Base-by-base conservation (phyloP, 2,797 vertebrate species). In the Tapirus indicus region DNA sequence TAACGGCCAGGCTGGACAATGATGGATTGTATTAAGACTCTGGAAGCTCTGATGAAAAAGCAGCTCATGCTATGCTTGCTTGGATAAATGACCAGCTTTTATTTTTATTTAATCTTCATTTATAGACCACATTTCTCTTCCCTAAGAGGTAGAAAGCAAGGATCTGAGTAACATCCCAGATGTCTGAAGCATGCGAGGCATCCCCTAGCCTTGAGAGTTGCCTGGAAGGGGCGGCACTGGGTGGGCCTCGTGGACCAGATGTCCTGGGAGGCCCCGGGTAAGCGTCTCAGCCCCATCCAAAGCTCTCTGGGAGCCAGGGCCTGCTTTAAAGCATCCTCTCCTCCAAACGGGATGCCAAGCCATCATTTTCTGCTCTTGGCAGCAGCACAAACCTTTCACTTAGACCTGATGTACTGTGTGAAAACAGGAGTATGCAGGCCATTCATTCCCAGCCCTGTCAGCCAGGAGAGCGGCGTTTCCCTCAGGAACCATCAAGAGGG, bases 371-470 rank as follows among this genome's bases (percentile, higher is more conserved):
- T 79, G 88, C 58, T 97, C 91, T 96, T 97, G 97, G 97, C 98
- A 97, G 97, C 92, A 97, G 68, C 88, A 91, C 96, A 98, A 97
- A 97, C 97, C 97, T 97, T 98, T 97, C 94, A 92, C 94, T 97
- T 94, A 89, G 95, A 90, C 74, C 97, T 96, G 97, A 97, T 96
- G 95, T 66, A 98, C 94, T 97, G 97, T 97, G 96, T 97, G 97
- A 95, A 98, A 97, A 95, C 97, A 95, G 91, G 95, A 96, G 78
- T 71, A 18, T 85, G 78, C 95, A 95, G 89, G 77, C 95, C 78
- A 95, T 98, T 94, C 85, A 94, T 97, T 66, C 90, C 92, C 77
- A 80, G 85, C 47, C 54, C 92, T 95, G 97, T 97, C 97, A 98
- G 97, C 93, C 16, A 2, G 38, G 71, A 96, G 83, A 98, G 77